Conservation (phyloP, 2,888 invertebrate species). For the Athrips mouffetella region DNA sequence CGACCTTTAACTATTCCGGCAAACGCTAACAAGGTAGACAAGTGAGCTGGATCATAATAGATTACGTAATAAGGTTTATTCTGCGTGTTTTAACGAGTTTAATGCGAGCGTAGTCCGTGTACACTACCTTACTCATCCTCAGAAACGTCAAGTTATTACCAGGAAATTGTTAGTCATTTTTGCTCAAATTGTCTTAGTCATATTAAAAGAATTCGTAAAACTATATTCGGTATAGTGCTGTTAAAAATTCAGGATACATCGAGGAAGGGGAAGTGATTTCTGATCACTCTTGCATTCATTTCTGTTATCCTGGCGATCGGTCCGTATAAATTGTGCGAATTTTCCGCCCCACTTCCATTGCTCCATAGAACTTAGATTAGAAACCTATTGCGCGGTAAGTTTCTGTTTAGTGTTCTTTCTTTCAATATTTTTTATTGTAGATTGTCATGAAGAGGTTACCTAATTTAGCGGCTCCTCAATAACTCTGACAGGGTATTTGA, state of each 20-base stretch:
- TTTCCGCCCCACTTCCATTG: conserved; percentile 21
- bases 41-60: neutral
- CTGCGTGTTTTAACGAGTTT: neutral
- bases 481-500: too few species aligned
- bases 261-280: conserved; percentile 52
- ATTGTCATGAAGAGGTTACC: too few species aligned
- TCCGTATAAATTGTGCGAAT: conserved; percentile 30
- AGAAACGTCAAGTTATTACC: neutral
- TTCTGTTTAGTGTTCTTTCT: too few species aligned
- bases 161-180: conserved; percentile 11
- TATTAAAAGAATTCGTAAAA: neutral
- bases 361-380: neutral
- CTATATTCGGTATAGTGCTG: conserved; percentile 14
- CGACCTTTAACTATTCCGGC: too few species aligned
- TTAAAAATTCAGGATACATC: conserved; percentile 58
- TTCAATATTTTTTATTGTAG: too few species aligned
- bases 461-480: too few species aligned
- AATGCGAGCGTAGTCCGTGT: neutral
- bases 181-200: conserved; percentile 7
- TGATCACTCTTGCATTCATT: conserved; percentile 24
- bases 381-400: neutral
- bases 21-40: neutral
- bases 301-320: conserved; percentile 37
- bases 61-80: neutral
- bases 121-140: neutral